Evolutionary conservation across 2,888 invertebrate species (phyloP), one percentile per base, ranked within the genome.

Genomic region (Phorcus lineatus): DNA sequence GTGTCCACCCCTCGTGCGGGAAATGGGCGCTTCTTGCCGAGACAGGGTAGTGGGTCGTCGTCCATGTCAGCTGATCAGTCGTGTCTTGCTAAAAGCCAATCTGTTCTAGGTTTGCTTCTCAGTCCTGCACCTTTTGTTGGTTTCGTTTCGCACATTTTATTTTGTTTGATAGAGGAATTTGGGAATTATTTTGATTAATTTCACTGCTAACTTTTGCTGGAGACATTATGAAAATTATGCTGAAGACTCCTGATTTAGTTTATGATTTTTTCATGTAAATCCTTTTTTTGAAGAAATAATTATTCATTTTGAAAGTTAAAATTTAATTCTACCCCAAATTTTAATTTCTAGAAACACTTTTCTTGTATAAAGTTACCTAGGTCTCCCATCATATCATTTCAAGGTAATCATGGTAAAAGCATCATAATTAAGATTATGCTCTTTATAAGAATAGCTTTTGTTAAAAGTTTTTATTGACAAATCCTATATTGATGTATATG

Each of bases 51-150:
- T 47, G 57, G 57, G 57, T 31, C 31, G 11, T 70, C 70, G 36
- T 70, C 70, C 16, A 40, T 36, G 70, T 16, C 70, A 24, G 70
- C 70, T 40, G 36, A 70, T 70, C 28, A 36, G 31, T n/a, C 70
- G 9, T 28, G 19, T 70, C 31, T 70, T 36, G 70, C 70, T 70
- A 70, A 70, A 70, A 70, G 40, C 36, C 31, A 22, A 40, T 76
- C 57, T 54, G 13, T 16, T 76, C 52, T 62, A 62, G 11, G 57
- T 62, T 66, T 77, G 47, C 62, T 47, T 77, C 55, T 36, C 40
- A 16, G 54, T 76, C 40, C 24, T 77, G 36, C 57, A 17, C 13
- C 19, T 57, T 77, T 28, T 57, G 55, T 55, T 77, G 7, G n/a
- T 24, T 53, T 74, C 6, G n/a, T 3, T 74, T 74, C 17, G 13